Base-by-base conservation (phyloP, 1,140 invertebrate species). In the Bathynomus jamesi region DNA sequence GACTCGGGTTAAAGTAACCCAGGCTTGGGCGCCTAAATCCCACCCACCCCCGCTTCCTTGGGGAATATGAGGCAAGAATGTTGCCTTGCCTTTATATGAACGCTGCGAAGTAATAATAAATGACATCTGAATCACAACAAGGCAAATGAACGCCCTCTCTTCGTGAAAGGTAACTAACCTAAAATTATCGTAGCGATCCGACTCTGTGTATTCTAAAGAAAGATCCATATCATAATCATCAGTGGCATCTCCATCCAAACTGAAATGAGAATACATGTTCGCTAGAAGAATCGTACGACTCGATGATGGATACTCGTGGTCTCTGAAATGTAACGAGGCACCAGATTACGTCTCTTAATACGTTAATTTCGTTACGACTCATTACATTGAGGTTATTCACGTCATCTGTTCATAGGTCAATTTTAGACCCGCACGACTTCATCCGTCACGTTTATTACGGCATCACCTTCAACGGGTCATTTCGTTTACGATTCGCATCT, bases 171-270 rank as follows among this genome's bases (percentile, higher is more conserved):
- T 8, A 53, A 74, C 78, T 78, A 75, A 83, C 82, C 77, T 70
- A 80, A 92, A 97, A 78, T 93, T 88, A 62, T 85, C 83, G 67
- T 92, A 90, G 10, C 89, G 88, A 72, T 97, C 95, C 28, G 83
- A 85, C 32, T 90, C 89, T 71, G 94, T 92, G 83, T 89, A 93
- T 83, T 97, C 94, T 24, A 97, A 82, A 60, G 84, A 83, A 1
- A 90, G 83, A 82, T 96, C 94, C 21, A 88, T 89, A 70, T 93
- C 91, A 83, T 92, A 91, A 80, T 95, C 93, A 77, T 87, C 89
- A 29, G 85, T 82, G 31, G 86, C 83, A 10, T 83, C 82, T 80
- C 90, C 87, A 73, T 92, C 88, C 71, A 96, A 82, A 1, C 89
- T 87, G 79, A 94, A 92, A 81, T 95, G 91, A 3, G 83, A 84